A percentile compares a stretch with the other conserved stretches of the same genome.
phyloP scores from a whole-genome alignment of 2,888 invertebrate species.

The Cantharis lateralis region DNA sequence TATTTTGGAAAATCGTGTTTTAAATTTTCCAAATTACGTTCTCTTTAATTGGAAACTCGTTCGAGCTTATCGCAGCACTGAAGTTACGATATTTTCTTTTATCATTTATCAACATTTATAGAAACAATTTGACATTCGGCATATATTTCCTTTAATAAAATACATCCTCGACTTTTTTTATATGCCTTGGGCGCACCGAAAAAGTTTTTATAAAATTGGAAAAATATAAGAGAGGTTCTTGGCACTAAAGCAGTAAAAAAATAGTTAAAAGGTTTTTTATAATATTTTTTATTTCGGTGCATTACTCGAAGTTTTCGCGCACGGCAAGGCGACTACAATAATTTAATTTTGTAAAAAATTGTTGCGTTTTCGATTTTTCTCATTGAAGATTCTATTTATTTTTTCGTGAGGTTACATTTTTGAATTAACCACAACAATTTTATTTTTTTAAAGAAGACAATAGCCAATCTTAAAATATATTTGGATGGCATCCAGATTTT shows the following conservation, averaged over 20 bases:
- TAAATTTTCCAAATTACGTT: not conserved
- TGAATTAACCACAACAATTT: not conserved
- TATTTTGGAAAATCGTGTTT: not conserved
- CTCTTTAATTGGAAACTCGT: not conserved
- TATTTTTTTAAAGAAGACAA: not conserved
- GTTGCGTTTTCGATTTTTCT: not conserved
- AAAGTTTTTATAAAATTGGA: not conserved
- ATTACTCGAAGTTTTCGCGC: not conserved
- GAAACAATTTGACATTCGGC: constrained; percentile 8
- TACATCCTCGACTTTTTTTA: not conserved
- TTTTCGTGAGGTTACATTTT: not conserved
- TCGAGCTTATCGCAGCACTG: not conserved
- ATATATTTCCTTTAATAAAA: constrained; percentile 6
- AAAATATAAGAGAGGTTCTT: not conserved
- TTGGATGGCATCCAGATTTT: not conserved
- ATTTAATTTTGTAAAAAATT: not conserved
- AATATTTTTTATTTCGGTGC: not conserved
- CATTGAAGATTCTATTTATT: not conserved
- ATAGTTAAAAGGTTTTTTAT: not conserved
- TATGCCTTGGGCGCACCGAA: not conserved
- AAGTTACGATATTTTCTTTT: constrained; percentile 4
- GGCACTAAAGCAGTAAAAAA: not conserved
- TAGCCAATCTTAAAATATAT: not conserved
- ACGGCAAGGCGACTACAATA: not conserved
- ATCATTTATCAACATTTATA: not conserved